phyloP scores from a whole-genome alignment of 2,888 invertebrate species.

The Rhodophaea formosa region DNA sequence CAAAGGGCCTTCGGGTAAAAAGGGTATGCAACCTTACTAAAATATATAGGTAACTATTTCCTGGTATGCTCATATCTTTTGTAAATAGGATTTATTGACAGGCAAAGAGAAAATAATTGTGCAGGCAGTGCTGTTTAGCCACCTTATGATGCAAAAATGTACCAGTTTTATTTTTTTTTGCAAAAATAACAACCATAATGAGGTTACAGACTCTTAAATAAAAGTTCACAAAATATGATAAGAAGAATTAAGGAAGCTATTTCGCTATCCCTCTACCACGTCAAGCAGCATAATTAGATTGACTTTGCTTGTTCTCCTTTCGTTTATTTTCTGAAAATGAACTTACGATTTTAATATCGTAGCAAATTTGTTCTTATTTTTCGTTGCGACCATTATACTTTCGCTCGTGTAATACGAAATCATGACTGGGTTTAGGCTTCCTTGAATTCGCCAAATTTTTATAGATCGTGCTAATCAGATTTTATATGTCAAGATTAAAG shows the following conservation, averaged over 20 bases:
- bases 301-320: slow-evolving; percentile 63
- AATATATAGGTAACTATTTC: too few species aligned
- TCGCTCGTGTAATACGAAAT: not conserved
- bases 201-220: slow-evolving; percentile 26
- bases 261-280: slow-evolving; percentile 62
- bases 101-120: too few species aligned
- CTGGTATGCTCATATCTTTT: too few species aligned
- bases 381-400: slow-evolving; percentile 12
- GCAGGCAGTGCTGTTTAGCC: not conserved
- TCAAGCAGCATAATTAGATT: slow-evolving; percentile 67
- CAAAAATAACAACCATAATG: not conserved
- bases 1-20: too few species aligned
- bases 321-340: slow-evolving; percentile 62
- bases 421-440: too few species aligned
- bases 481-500: too few species aligned
- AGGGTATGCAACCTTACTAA: too few species aligned
- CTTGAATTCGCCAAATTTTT: too few species aligned
- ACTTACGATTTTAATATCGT: slow-evolving; percentile 51
- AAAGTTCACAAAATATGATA: slow-evolving; percentile 47
- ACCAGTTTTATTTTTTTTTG: not conserved
- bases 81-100: too few species aligned
- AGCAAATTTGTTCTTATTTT: slow-evolving; percentile 38
- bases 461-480: too few species aligned
- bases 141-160: not conserved
- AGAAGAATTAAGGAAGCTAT: slow-evolving; percentile 63